A percentile compares a stretch with the other conserved stretches of the same genome.
Conservation (phyloP, 2,113 vertebrate species). For the Perccottus glenii region DNA sequence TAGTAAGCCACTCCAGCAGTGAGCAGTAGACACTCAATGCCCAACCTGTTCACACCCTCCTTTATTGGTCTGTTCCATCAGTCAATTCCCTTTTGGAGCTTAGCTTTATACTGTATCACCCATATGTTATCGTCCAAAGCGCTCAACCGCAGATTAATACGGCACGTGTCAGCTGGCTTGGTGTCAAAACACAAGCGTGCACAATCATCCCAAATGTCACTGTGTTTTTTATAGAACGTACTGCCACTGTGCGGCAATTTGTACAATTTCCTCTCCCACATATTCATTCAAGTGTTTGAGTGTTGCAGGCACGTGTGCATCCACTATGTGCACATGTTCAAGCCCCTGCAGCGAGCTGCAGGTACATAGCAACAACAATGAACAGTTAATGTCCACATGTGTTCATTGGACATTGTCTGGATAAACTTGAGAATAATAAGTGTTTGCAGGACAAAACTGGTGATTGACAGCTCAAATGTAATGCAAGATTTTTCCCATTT, state of each 20-base stretch:
- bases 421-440: too few species aligned
- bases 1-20: too few species aligned
- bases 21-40: too few species aligned
- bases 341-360: slow-evolving; percentile 24
- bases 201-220: slow-evolving; percentile 13
- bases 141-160: slow-evolving; percentile 45
- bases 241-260: neutral
- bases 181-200: neutral
- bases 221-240: slow-evolving; percentile 10
- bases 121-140: slow-evolving; percentile 48
- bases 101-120: slow-evolving; percentile 63
- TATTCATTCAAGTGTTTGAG: neutral
- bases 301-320: slow-evolving; percentile 17
- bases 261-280: slow-evolving; percentile 9
- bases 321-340: slow-evolving; percentile 17
- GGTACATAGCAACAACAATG: slow-evolving; percentile 13
- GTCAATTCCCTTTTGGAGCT: slow-evolving; percentile 29
- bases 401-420: too few species aligned
- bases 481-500: neutral
- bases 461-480: too few species aligned
- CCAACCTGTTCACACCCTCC: neutral
- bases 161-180: slow-evolving; percentile 42
- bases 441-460: too few species aligned
- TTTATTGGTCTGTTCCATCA: neutral
- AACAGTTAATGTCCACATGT: neutral